Base-by-base conservation (phyloP, 2,888 invertebrate genomes). In the Agrenia bidenticulata region DNA sequence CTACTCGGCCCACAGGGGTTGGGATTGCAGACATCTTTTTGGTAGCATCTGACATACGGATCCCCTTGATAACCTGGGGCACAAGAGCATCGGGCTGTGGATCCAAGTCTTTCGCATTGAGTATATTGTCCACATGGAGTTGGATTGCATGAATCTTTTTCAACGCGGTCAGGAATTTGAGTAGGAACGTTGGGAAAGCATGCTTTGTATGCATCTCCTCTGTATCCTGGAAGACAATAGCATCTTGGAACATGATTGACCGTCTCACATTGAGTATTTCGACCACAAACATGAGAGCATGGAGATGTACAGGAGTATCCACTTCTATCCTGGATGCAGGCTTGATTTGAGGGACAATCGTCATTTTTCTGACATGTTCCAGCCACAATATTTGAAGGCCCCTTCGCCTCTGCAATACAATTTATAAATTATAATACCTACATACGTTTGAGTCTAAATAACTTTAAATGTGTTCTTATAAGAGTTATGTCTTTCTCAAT, bases 181-280 rank as follows among this genome's bases (percentile, higher is more conserved):
- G 39, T n/a, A 37, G 75, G 75, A 66, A 79, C 81, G 81, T 63
- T 63, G 23, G 21, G 61, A 19, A 56, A 58, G 53, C 70, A 73
- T 45, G 62, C 62, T 2, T 61, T 21, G 54, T 68, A 69, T 23
- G 73, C 79, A 73, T 79, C 76, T 49, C 79, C 78, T 45, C 66
- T 67, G 37, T 77, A 77, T 5, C 78, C 77, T n/a, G 77, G 77
- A 15, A 77, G 77, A 64, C 79, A 79, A 39, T 73, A 63, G 62
- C 79, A 79, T 21, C 71, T 73, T 23, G 73, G 69, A 55, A 69
- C 53, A 41, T 71, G 69, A 50, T 71, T 71, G 13, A 69, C 61
- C 2, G 63, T 61, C 21, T 61, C 56, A 41, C 73, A 73, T 41
- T 11, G 88, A 86, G 76, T 92, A 92, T 55, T 92, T n/a, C 63